phyloP scores from a whole-genome alignment of 1,140 invertebrate species.

The Drosophila auraria region DNA sequence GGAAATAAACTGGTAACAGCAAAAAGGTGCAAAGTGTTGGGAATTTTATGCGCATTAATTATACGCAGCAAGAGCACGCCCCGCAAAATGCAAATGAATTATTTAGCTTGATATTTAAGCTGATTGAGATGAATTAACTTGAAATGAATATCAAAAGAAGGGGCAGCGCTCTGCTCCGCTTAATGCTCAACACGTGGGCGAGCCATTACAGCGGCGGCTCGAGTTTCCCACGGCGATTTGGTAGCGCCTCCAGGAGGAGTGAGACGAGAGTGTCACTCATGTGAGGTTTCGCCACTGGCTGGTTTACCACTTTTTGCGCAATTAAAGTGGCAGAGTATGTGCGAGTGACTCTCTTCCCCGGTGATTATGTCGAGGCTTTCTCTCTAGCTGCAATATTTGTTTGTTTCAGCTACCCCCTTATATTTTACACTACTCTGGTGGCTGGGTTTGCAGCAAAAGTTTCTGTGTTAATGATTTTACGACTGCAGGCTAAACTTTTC shows the following conservation, averaged over 20 bases:
- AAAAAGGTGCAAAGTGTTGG: slow-evolving; percentile 63
- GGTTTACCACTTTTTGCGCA: slow-evolving; percentile 48
- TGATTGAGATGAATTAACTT: slow-evolving; percentile 79
- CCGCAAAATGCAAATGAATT: slow-evolving; percentile 65
- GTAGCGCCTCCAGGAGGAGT: slow-evolving; percentile 9
- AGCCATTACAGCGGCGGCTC: slow-evolving; percentile 7
- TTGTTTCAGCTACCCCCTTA: background rate
- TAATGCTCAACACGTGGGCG: slow-evolving; percentile 63
- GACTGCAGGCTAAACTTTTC: slow-evolving; percentile 43
- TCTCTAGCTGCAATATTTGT: background rate
- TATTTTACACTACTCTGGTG: slow-evolving; percentile 6
- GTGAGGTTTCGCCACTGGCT: background rate
- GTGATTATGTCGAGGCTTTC: slow-evolving; percentile 51
- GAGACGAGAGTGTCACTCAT: slow-evolving; percentile 50
- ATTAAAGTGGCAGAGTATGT: slow-evolving; percentile 65
- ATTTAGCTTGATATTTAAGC: slow-evolving; percentile 78
- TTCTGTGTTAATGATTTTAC: slow-evolving; percentile 45
- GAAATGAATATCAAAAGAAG: slow-evolving; percentile 61
- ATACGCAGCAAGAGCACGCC: slow-evolving; percentile 42
- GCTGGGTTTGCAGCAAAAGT: slow-evolving; percentile 29
- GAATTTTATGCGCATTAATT: slow-evolving; percentile 80
- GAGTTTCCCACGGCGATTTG: slow-evolving; percentile 46
- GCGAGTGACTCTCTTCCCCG: slow-evolving; percentile 23
- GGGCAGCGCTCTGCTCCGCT: slow-evolving; percentile 19
- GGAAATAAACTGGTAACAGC: slow-evolving; percentile 28